A percentile compares a stretch with the other conserved stretches of the same genome.
Evolutionary conservation across 2,797 vertebrate genomes (phyloP).

Genomic region (Lemur catta): DNA sequence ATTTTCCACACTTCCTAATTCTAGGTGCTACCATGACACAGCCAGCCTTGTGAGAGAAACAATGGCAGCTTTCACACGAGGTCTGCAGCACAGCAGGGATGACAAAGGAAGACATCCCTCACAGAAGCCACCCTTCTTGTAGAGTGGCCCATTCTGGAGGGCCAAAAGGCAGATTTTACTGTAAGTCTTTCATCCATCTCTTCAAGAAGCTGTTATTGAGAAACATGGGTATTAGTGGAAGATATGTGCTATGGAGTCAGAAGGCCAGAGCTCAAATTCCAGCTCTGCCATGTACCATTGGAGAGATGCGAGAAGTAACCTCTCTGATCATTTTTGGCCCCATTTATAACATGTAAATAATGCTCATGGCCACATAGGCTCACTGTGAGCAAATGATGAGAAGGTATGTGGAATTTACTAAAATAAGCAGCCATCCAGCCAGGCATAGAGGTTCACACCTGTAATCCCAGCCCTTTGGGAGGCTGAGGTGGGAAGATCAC

Average conservation of each 20-base stretch:
- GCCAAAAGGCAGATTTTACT: not conserved
- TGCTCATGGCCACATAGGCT: not conserved
- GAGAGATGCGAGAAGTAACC: not conserved
- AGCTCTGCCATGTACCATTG: not conserved
- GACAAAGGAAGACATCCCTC: not conserved
- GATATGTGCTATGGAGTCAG: not conserved
- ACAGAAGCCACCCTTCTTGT: not conserved
- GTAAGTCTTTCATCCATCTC: not conserved
- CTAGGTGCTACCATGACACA: not conserved
- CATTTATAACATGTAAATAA: not conserved
- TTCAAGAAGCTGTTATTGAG: not conserved
- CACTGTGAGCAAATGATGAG: not conserved
- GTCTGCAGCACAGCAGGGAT: not conserved
- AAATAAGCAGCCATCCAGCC: not conserved
- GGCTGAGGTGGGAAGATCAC: not conserved
- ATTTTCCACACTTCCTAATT: not conserved
- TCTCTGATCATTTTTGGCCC: not conserved
- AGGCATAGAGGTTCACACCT: not conserved
- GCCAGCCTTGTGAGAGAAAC: not conserved
- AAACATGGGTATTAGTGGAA: not conserved
- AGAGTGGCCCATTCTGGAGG: not conserved
- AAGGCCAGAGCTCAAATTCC: not conserved
- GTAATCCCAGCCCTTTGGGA: not conserved
- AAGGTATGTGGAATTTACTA: not conserved
- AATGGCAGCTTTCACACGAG: not conserved